Evolutionary conservation across 2,888 invertebrate genomes (phyloP).

Genomic region (Orchesella flavescens): DNA sequence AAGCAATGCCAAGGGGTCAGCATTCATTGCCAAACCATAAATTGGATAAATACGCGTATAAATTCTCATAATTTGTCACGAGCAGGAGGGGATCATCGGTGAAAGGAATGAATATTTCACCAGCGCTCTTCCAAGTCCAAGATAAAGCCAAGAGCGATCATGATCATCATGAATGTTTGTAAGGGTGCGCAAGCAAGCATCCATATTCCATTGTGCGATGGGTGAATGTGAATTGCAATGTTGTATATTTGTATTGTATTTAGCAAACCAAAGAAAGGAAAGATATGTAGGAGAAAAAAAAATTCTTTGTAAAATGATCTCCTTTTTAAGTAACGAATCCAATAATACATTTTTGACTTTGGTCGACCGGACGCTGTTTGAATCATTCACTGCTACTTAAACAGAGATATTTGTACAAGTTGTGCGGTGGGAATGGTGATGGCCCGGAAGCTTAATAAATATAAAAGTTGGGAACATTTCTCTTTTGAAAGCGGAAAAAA

Average conservation of each 20-base stretch:
- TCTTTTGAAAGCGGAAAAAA: no score
- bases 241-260: no score
- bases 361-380: not conserved
- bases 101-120: constrained; percentile 70
- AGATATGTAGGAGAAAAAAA: not conserved
- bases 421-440: no score
- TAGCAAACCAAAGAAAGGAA: not conserved
- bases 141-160: constrained; percentile 38
- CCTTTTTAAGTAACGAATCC: constrained; percentile 8
- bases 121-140: constrained; percentile 25
- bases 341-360: not conserved
- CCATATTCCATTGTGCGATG: not conserved
- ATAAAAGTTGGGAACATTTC: no score
- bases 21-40: constrained; percentile 57
- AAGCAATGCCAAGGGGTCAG: constrained; percentile 49
- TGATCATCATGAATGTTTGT: constrained; percentile 23
- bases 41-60: constrained; percentile 69
- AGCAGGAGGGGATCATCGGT: constrained; percentile 64
- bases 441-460: no score
- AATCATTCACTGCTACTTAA: constrained; percentile 1
- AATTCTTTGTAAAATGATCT: constrained; percentile 4
- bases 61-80: constrained; percentile 72
- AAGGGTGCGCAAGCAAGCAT: not conserved
- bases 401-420: no score
- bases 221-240: not conserved